Conservation (phyloP, 2,888 invertebrate species). For the Tholera decimalis region DNA sequence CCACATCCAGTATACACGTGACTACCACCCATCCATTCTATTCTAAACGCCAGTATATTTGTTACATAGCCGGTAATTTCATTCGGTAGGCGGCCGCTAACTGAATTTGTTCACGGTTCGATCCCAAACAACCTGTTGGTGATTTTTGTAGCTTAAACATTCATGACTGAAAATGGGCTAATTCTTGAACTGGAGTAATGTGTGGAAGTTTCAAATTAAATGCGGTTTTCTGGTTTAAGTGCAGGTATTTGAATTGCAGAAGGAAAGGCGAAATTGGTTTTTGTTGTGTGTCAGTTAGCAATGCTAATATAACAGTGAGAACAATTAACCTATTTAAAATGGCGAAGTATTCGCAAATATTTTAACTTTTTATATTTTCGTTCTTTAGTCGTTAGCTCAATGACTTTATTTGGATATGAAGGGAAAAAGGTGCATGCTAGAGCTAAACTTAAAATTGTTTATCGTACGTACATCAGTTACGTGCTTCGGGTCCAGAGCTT, state of each 20-base stretch:
- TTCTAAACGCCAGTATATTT: conserved; percentile 9
- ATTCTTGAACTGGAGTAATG: not conserved
- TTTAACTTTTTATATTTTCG: no score
- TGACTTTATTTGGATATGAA: no score
- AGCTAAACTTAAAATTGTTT: no score
- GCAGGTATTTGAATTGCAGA: not conserved
- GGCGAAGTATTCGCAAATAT: no score
- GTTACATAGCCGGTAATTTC: conserved; percentile 33
- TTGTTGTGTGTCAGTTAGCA: not conserved
- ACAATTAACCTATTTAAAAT: no score
- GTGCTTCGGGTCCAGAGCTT: no score
- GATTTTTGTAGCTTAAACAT: conserved; percentile 37
- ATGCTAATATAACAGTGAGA: no score
- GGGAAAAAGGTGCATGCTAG: no score
- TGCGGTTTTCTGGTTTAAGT: not conserved
- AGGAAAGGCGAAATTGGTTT: not conserved
- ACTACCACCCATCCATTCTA: conserved; percentile 4
- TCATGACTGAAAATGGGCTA: not conserved
- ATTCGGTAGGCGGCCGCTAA: conserved; percentile 35
- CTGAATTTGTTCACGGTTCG: conserved; percentile 11
- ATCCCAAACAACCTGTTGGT: conserved; percentile 32
- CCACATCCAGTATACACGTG: conserved; percentile 12
- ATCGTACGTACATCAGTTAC: no score
- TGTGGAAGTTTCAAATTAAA: conserved; percentile 1
- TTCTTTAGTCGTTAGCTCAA: no score